Evolutionary conservation across 2,797 vertebrate species (phyloP).

Genomic region (Macropus fuliginosus): DNA sequence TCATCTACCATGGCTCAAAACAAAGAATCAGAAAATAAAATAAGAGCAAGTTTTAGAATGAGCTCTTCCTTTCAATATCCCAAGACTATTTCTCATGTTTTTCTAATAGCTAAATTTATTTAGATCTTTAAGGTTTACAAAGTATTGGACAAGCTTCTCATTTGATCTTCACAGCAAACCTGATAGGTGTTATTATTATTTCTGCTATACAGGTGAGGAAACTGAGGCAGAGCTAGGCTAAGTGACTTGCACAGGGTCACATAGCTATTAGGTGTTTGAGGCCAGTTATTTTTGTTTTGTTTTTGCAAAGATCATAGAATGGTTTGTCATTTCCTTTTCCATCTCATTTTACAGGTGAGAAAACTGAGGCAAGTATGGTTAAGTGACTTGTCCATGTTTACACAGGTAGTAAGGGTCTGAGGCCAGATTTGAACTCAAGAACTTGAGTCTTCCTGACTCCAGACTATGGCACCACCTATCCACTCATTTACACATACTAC

Average conservation of each 20-base stretch:
- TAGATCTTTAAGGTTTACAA: neutral
- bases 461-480: neutral
- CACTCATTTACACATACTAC: neutral
- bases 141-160: neutral
- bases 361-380: neutral
- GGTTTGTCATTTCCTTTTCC: neutral
- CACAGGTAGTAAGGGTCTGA: neutral
- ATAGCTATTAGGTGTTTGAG: neutral
- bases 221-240: neutral
- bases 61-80: neutral
- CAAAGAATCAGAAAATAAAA: constrained; percentile 44
- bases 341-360: neutral
- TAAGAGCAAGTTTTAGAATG: constrained; percentile 21
- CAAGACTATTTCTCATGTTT: neutral
- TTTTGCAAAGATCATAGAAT: neutral
- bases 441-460: neutral
- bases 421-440: neutral
- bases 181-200: neutral
- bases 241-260: neutral
- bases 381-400: neutral
- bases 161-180: neutral
- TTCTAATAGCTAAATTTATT: neutral
- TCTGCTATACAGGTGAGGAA: neutral
- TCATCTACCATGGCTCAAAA: constrained; percentile 2
- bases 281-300: neutral